Percentiles rank a stretch among this genome's conserved stretches.
Conservation (phyloP, 2,113 vertebrate species). For the Centropus unirufus region DNA sequence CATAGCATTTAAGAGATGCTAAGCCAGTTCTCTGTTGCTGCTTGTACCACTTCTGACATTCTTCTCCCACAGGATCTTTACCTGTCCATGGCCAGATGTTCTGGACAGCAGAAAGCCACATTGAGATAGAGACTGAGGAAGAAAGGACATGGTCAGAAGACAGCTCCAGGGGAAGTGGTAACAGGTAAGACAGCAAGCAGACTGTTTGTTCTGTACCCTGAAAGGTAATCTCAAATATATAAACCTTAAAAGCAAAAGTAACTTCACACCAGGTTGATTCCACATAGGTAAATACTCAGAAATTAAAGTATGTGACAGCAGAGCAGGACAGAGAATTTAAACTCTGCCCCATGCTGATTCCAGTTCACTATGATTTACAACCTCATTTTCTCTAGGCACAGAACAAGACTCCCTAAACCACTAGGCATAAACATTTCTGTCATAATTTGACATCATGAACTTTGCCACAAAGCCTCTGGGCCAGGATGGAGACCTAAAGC, state of each 20-base stretch:
- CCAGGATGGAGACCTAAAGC: not conserved
- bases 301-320: not conserved
- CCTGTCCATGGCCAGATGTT: constrained; percentile 53
- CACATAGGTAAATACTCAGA: not conserved
- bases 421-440: not conserved
- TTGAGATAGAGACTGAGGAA: constrained; percentile 40
- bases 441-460: not conserved
- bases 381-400: not conserved
- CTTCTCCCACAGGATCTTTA: constrained; percentile 29
- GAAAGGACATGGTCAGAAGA: constrained; percentile 48
- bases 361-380: not conserved
- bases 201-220: not conserved
- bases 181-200: not conserved
- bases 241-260: not conserved
- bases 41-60: not conserved
- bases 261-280: not conserved
- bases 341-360: not conserved
- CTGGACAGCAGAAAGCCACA: constrained; percentile 60
- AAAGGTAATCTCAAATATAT: not conserved
- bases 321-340: not conserved
- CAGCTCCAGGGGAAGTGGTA: not conserved
- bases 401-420: not conserved
- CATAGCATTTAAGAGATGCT: not conserved
- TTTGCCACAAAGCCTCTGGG: not conserved
- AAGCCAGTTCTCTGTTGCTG: not conserved